Percentiles rank a stretch among this genome's conserved stretches.
These are phyloP conservation scores for Hypothenemus hampei DNA, from an alignment of 1,140 invertebrate species.

Conservation along the genomic window DNA sequence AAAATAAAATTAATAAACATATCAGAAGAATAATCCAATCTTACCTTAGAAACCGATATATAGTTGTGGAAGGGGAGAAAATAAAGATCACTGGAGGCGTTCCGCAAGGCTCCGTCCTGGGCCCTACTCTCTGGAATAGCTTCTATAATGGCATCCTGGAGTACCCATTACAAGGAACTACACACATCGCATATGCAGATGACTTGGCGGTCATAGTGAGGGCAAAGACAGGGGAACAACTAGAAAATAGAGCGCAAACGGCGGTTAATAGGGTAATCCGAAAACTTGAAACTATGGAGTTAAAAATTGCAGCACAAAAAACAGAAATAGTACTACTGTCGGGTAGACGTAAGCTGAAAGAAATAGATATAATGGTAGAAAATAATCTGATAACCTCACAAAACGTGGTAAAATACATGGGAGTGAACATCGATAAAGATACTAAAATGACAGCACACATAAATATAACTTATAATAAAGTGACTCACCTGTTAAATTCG, in stretches of 20 bases:
- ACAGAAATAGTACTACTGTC: background rate
- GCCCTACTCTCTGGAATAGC: constrained; percentile 41
- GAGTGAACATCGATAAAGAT: background rate
- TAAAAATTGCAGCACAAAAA: background rate
- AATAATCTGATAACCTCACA: background rate
- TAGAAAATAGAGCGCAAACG: background rate
- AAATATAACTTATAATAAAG: background rate
- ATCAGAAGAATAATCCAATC: background rate
- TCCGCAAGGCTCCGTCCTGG: constrained; percentile 45
- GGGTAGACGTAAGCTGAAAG: background rate
- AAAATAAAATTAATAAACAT: constrained; percentile 26
- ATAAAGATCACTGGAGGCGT: constrained; percentile 42
- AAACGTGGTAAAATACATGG: background rate
- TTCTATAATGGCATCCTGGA: constrained; percentile 36
- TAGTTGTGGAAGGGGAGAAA: constrained; percentile 23
- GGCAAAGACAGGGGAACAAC: constrained; percentile 13
- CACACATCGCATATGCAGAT: constrained; percentile 33
- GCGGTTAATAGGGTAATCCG: background rate
- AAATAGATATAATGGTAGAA: background rate
- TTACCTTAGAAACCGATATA: background rate
- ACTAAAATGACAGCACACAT: background rate
- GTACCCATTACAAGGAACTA: too few species aligned
- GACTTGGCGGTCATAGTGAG: constrained; percentile 28
- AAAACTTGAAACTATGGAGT: background rate
- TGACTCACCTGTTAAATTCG: background rate